phyloP scores from a whole-genome alignment of 2,888 invertebrate genomes.

The Chydorus sphaericus region DNA sequence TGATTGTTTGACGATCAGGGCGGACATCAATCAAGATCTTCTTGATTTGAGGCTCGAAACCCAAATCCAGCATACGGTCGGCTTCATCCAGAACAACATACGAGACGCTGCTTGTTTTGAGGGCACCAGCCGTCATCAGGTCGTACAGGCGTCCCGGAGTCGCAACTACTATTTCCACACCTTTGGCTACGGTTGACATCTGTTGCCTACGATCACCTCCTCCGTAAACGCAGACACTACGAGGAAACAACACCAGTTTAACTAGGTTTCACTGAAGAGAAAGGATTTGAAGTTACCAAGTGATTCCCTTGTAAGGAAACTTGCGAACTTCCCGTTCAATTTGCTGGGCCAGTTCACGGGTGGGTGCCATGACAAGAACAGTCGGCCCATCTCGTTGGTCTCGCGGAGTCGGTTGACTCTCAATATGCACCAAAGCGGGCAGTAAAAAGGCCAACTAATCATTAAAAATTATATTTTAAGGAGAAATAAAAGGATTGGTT shows the following conservation, averaged over 20 bases:
- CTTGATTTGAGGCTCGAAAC: conserved; percentile 75
- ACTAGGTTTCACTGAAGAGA: not conserved
- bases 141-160: conserved; percentile 89
- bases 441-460: conserved; percentile 88
- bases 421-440: conserved; percentile 86
- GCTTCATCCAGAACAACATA: conserved; percentile 87
- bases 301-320: conserved; percentile 74
- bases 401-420: conserved; percentile 60
- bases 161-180: conserved; percentile 89
- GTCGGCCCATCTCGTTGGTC: conserved; percentile 63
- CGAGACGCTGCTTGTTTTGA: conserved; percentile 65
- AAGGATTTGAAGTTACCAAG: conserved; percentile 41
- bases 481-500: not conserved
- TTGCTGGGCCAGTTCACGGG: conserved; percentile 81
- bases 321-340: conserved; percentile 83
- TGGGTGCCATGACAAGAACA: conserved; percentile 78
- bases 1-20: conserved; percentile 83
- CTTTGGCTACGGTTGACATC: conserved; percentile 51
- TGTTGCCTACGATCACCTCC: conserved; percentile 71
- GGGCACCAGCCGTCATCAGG: conserved; percentile 50
- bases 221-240: conserved; percentile 75
- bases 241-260: no score
- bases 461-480: conserved; percentile 40
- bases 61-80: conserved; percentile 75
- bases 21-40: conserved; percentile 63